Evolutionary conservation across 2,888 invertebrate genomes (phyloP), one percentile per base, ranked within the genome.

Genomic region (Ditula angustiorana): DNA sequence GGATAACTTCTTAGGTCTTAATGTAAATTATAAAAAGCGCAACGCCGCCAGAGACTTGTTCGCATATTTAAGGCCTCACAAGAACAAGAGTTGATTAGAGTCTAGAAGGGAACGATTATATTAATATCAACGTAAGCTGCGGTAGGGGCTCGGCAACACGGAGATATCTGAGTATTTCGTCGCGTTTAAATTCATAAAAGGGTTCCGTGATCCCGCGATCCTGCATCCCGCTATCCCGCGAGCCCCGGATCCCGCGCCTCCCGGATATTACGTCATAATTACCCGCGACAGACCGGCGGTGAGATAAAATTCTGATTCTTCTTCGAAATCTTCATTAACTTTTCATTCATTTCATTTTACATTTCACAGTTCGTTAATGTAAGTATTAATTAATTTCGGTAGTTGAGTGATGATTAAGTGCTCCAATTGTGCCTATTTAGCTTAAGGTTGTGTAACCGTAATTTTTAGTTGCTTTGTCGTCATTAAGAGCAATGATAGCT

Each of bases 251-350:
- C 55, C 44, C 44, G 52, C 37, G 26, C 21, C 16, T 28, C 58
- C 58, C 52, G 58, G 53, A 64, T 64, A 64, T 64, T 64, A 58
- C 58, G 50, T 64, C 64, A 64, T 64, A 64, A 64, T 64, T 64
- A 64, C 64, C 58, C 58, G 64, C 44, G 64, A 64, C 64, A 64
- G 58, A 52, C 52, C 44, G 64, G 64, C 37, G 63, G 41, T 50
- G 53, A 59, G 52, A 59, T 64, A 59, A 59, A 64, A 59, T 53
- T 64, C 35, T 53, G 64, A 58, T 59, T 64, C 64, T 47, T 53
- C 58, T 64, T 53, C 46, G 13, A 35, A 47, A 53, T 59, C 46
- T 63, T 63, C 57, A 63, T 58, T 58, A 62, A 63, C 58, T 63
- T 63, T 60, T 60, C 23, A 33, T 58, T 56, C 55, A 19, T 41